phyloP scores from a whole-genome alignment of 1,140 invertebrate genomes.

The Limonius californicus region DNA sequence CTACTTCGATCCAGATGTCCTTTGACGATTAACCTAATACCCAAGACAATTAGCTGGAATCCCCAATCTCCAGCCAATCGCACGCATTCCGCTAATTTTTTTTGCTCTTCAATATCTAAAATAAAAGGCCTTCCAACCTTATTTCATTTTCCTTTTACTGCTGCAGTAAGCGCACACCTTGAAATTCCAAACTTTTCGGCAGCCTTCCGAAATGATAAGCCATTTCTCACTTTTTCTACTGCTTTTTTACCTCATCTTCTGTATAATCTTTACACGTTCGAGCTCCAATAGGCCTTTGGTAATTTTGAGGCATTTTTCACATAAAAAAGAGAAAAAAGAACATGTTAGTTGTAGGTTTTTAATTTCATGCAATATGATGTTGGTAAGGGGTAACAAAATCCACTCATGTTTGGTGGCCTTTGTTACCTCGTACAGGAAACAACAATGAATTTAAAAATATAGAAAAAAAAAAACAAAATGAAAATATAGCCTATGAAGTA shows the following conservation, averaged over 20 bases:
- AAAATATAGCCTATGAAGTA: not conserved
- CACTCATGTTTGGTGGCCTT: not conserved
- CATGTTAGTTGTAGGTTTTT: not conserved
- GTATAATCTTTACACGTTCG: no score
- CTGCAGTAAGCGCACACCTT: not conserved
- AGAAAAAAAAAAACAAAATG: not conserved
- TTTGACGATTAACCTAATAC: not conserved
- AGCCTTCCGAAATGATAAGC: not conserved
- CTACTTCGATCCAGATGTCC: slow-evolving; percentile 15
- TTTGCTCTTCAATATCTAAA: not conserved
- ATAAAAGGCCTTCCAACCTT: not conserved
- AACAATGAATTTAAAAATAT: not conserved
- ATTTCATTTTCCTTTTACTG: not conserved
- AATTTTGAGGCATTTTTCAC: not conserved
- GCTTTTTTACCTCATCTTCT: not conserved
- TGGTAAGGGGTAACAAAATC: not conserved
- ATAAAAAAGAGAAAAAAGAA: not conserved
- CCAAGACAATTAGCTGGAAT: not conserved
- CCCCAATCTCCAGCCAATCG: not conserved
- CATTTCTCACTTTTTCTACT: not conserved
- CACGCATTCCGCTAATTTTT: not conserved
- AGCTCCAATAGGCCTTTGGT: not conserved
- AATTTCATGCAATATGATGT: not conserved
- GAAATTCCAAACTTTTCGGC: not conserved
- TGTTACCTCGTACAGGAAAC: not conserved